These are phyloP conservation scores for Allygus modestus DNA, from an alignment of 2,888 invertebrate species.

Conservation along the genomic window DNA sequence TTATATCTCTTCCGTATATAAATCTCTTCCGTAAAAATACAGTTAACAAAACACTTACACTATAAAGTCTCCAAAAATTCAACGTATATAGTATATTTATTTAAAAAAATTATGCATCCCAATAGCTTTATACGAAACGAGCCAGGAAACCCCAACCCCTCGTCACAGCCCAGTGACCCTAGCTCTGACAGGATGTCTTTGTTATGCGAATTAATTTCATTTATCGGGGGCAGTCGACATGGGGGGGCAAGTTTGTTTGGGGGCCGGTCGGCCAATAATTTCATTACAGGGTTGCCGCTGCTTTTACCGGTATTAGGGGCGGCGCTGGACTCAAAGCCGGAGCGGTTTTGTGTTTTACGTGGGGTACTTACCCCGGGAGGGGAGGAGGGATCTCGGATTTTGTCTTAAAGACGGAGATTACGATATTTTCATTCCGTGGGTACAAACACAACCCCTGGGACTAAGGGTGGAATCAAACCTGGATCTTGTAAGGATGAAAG, in stretches of 20 bases:
- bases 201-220: constrained; percentile 58
- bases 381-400: constrained; percentile 11
- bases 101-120: no score
- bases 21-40: no score
- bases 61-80: no score
- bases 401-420: constrained; percentile 47
- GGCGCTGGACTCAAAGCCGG: constrained; percentile 3
- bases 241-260: constrained; percentile 50
- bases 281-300: constrained; percentile 41
- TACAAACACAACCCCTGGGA: not conserved
- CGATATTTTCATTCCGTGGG: constrained; percentile 41
- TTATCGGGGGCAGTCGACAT: constrained; percentile 23
- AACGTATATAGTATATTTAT: no score
- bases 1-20: no score
- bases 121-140: no score
- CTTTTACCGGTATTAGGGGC: constrained; percentile 58
- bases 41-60: no score
- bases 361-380: not conserved
- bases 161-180: not conserved
- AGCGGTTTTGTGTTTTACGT: constrained; percentile 40
- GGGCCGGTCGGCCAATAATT: constrained; percentile 47
- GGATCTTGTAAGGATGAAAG: not conserved
- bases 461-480: not conserved
- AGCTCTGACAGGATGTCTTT: constrained; percentile 36
- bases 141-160: constrained; percentile 21